phyloP scores from a whole-genome alignment of 2,888 invertebrate genomes.

The Blastobasis adustella region DNA sequence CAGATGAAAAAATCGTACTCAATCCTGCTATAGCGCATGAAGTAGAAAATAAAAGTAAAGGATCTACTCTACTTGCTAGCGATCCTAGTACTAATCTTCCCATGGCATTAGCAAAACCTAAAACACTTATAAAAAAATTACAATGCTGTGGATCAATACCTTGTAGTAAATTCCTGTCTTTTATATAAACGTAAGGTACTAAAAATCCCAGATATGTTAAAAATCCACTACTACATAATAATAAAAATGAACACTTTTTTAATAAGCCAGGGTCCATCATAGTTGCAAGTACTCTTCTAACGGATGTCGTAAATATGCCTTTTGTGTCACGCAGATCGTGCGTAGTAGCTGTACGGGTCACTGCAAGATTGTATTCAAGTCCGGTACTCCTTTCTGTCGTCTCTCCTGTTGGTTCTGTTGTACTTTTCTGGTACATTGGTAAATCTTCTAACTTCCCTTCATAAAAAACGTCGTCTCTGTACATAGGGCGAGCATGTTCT shows the following conservation, averaged over 20 bases:
- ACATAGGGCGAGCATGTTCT: constrained; percentile 53
- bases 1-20: constrained; percentile 37
- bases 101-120: constrained; percentile 45
- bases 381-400: constrained; percentile 42
- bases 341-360: constrained; percentile 54
- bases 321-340: constrained; percentile 46
- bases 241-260: constrained; percentile 41
- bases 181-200: constrained; percentile 54
- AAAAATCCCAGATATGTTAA: constrained; percentile 45
- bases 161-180: constrained; percentile 37
- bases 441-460: constrained; percentile 47
- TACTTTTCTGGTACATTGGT: constrained; percentile 54
- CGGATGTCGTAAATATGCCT: constrained; percentile 56
- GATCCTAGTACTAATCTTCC: constrained; percentile 45
- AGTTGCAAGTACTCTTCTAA: constrained; percentile 55
- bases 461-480: constrained; percentile 64
- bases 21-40: constrained; percentile 36
- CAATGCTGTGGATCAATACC: constrained; percentile 43
- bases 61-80: constrained; percentile 42
- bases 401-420: constrained; percentile 30
- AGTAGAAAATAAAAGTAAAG: constrained; percentile 30
- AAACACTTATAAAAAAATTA: constrained; percentile 47
- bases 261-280: constrained; percentile 60
- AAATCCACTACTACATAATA: constrained; percentile 41
- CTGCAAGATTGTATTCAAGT: constrained; percentile 61